phyloP scores from a whole-genome alignment of 1,140 invertebrate species.

The Drosophila takahashii region DNA sequence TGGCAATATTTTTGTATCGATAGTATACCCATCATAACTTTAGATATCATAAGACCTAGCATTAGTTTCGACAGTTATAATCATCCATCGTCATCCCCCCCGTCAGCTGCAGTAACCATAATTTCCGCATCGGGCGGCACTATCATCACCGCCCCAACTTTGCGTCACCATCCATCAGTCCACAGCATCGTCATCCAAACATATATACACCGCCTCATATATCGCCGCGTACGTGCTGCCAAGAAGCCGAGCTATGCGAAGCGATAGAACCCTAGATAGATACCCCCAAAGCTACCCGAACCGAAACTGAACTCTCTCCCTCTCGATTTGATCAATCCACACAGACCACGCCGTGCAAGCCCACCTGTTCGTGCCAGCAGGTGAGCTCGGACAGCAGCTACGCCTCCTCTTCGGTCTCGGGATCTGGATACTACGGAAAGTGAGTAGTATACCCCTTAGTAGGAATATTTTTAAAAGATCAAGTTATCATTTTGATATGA shows the following conservation, averaged over 20 bases:
- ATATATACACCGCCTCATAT: slow-evolving; percentile 31
- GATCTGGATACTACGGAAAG: slow-evolving; percentile 52
- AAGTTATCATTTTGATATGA: too few relatives aligned
- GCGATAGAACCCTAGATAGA: slow-evolving; percentile 51
- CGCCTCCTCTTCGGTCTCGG: slow-evolving; percentile 33
- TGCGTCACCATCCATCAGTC: slow-evolving; percentile 34
- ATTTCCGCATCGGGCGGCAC: slow-evolving; percentile 41
- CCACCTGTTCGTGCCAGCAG: slow-evolving; percentile 63
- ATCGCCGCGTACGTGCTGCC: slow-evolving; percentile 69
- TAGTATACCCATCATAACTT: background rate
- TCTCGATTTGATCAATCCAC: slow-evolving; percentile 37
- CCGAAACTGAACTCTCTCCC: slow-evolving; percentile 43
- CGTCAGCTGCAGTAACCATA: slow-evolving; percentile 33
- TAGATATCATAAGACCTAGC: slow-evolving; percentile 7
- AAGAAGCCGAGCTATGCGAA: slow-evolving; percentile 36
- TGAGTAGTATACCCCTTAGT: slow-evolving; percentile 14
- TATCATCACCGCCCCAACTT: slow-evolving; percentile 36
- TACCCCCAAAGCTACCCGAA: slow-evolving; percentile 37
- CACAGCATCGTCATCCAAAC: slow-evolving; percentile 19
- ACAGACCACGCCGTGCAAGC: slow-evolving; percentile 72
- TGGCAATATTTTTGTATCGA: too few relatives aligned
- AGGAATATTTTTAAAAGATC: too few relatives aligned
- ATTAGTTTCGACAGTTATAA: slow-evolving; percentile 16
- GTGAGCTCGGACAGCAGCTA: slow-evolving; percentile 58
- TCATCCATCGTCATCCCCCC: slow-evolving; percentile 29